Base-by-base conservation (phyloP, 2,888 invertebrate genomes). In the Ditylenchus weischeri region DNA sequence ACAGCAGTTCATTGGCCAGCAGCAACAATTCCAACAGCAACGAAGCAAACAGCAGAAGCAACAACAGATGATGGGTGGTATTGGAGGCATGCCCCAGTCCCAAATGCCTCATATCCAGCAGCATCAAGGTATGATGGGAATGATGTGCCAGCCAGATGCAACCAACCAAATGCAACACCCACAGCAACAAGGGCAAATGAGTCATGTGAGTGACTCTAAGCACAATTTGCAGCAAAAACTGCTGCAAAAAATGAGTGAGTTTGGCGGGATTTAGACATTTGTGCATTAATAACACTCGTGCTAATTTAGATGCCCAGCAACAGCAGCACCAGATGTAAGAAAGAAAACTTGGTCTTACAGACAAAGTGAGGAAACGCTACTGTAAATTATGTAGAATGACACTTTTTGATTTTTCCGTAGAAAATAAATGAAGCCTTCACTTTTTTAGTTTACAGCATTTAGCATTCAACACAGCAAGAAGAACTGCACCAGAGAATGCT, bases 151-250 rank as follows among this genome's bases (percentile, higher is more conserved):
- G 38, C 19, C 35, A 19, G 36, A 29, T 19, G 21, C 10, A 19
- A 11, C n/a, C 18, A 43, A 13, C 29, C 35, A 19, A 11, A 19
- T 19, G 19, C 59, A 59, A 19, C 59, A 5, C 23, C 57, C 57
- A 1, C 23, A 19, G 59, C 19, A 21, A 19, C 59, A 43, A 7
- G 43, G 43, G 8, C 43, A 43, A 43, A 43, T 43, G 43, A 15
- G 13, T 10, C 43, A 43, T 43, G 54, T 29, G 11, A 54, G 29
- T 18, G 54, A 47, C 62, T 47, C 43, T 10, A 62, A 62, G 49
- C 62, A 62, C 18, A 48, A 38, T 21, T 19, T 62, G 23, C 62
- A 62, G 43, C 62, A 62, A n/a, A 62, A 62, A 29, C 10, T 62
- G 15, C 43, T 62, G 3, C 62, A 62, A 48, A 62, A 48, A 62